phyloP scores from a whole-genome alignment of 2,113 vertebrate species.

The Zootoca vivipara region DNA sequence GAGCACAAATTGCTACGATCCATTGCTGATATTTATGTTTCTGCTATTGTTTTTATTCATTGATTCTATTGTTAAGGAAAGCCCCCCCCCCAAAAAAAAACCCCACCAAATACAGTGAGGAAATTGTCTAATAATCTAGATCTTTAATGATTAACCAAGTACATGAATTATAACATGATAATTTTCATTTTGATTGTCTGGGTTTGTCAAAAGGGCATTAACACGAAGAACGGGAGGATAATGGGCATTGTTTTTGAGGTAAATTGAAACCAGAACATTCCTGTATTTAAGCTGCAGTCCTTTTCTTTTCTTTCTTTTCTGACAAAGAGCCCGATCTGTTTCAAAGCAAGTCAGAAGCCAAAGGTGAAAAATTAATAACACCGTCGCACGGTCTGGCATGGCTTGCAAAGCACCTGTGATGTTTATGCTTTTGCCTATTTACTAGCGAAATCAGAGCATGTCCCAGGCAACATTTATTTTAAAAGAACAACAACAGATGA shows the following conservation, averaged over 20 bases:
- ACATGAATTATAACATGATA: neutral
- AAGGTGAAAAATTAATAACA: conserved; percentile 18
- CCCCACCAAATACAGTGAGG: too few relatives aligned
- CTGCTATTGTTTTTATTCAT: too few relatives aligned
- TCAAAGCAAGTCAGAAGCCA: neutral
- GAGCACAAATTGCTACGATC: too few relatives aligned
- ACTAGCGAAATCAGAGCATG: conserved; percentile 24
- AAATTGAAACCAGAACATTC: neutral
- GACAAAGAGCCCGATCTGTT: conserved; percentile 13
- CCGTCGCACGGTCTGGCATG: conserved; percentile 4
- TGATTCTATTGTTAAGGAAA: too few relatives aligned
- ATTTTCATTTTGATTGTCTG: neutral
- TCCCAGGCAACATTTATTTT: conserved; percentile 31
- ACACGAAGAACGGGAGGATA: neutral
- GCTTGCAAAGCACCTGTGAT: conserved; percentile 20
- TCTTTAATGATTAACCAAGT: conserved; percentile 1
- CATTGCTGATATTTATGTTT: too few relatives aligned
- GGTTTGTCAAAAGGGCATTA: neutral
- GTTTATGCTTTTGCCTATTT: conserved; percentile 42
- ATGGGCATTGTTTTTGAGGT: neutral
- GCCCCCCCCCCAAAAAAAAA: too few relatives aligned
- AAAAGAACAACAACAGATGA: conserved; percentile 38
- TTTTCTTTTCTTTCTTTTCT: neutral
- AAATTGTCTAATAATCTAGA: neutral
- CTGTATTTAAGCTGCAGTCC: neutral